phyloP scores from a whole-genome alignment of 2,888 invertebrate species.

The Embidobia sp. region DNA sequence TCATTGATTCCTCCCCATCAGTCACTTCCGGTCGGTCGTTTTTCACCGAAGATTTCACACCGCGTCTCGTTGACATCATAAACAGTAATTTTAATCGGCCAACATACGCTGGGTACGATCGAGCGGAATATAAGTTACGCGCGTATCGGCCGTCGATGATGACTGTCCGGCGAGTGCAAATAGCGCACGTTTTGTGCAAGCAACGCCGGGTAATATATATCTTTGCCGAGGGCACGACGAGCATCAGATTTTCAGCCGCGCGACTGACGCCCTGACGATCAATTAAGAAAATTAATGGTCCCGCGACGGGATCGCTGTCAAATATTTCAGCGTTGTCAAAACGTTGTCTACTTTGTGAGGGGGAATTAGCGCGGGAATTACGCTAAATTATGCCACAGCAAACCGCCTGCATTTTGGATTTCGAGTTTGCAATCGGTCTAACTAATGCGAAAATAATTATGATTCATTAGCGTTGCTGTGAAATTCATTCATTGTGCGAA shows the following conservation, averaged over 20 bases:
- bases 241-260: slow-evolving; percentile 26
- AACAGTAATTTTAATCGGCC: slow-evolving; percentile 12
- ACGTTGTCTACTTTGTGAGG: slow-evolving; percentile 42
- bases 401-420: not conserved
- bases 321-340: slow-evolving; percentile 59
- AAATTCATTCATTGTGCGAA: no score
- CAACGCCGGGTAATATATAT: slow-evolving; percentile 42
- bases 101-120: not conserved
- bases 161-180: slow-evolving; percentile 23
- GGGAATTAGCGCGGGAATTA: not conserved
- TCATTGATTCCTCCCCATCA: no score
- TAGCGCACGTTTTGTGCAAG: slow-evolving; percentile 33
- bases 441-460: not conserved
- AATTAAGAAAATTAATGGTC: slow-evolving; percentile 57
- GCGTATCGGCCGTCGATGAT: slow-evolving; percentile 23
- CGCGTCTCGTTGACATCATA: no score
- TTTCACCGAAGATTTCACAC: no score
- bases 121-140: slow-evolving; percentile 32
- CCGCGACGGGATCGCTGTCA: slow-evolving; percentile 38
- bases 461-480: no score
- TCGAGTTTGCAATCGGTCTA: not conserved
- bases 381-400: slow-evolving; percentile 5
- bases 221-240: slow-evolving; percentile 22
- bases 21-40: no score
- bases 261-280: slow-evolving; percentile 32